phyloP scores from a whole-genome alignment of 2,888 invertebrate genomes.

The Odiellus spinosus region DNA sequence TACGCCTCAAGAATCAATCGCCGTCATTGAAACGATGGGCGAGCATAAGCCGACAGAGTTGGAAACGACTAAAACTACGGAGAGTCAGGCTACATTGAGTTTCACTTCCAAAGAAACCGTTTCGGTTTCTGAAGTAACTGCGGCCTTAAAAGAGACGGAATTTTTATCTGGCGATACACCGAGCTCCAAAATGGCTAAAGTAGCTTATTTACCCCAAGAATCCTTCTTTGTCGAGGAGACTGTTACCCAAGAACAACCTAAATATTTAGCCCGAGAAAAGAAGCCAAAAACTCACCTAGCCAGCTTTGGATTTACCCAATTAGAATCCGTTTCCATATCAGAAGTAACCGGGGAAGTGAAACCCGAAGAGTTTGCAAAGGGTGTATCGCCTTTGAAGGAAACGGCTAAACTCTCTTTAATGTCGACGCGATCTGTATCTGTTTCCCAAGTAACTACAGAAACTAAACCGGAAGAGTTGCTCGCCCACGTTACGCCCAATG shows the following conservation, averaged over 20 bases:
- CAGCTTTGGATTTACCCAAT: constrained; percentile 10
- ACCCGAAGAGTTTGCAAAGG: constrained; percentile 14
- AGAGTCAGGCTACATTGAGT: constrained; percentile 34
- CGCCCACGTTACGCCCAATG: constrained; percentile 1
- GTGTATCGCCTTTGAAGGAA: constrained; percentile 9
- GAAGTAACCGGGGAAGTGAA: constrained; percentile 16
- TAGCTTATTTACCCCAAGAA: constrained; percentile 6
- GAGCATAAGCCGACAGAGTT: constrained; percentile 23
- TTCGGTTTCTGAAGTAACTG: constrained; percentile 21
- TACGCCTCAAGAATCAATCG: constrained; percentile 28
- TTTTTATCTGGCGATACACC: constrained; percentile 11
- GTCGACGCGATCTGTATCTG: constrained; percentile 12
- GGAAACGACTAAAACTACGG: constrained; percentile 28
- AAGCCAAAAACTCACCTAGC: constrained; percentile 13
- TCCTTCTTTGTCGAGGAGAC: constrained; percentile 1
- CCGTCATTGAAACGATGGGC: constrained; percentile 37
- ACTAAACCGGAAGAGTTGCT: constrained; percentile 12
- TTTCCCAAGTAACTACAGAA: constrained; percentile 16
- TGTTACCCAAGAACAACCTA: constrained; percentile 7
- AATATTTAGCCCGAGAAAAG: constrained; percentile 5
- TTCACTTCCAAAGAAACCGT: constrained; percentile 28
- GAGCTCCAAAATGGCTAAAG: constrained; percentile 7
- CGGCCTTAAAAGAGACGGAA: constrained; percentile 4
- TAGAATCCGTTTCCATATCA: constrained; percentile 17
- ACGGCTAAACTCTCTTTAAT: constrained; percentile 10